These are phyloP conservation scores for Hippoglossus hippoglossus DNA, from an alignment of 2,797 vertebrate species.

Conservation along the genomic window DNA sequence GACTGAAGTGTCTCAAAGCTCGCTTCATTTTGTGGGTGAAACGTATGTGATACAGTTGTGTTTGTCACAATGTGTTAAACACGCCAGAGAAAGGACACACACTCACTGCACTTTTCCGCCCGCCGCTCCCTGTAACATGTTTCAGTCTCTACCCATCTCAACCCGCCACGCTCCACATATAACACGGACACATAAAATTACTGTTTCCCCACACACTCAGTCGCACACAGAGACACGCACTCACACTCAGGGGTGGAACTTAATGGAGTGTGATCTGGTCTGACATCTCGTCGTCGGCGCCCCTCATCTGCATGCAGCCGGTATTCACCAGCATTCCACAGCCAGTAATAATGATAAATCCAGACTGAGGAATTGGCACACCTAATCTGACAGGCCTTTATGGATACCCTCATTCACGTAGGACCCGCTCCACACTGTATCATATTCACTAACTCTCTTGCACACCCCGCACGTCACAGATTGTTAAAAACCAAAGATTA, in stretches of 20 bases:
- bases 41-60: too few species aligned
- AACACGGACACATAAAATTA: slow-evolving; percentile 38
- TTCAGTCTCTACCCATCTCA: slow-evolving; percentile 13
- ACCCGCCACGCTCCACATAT: slow-evolving; percentile 7
- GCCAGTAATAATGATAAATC: slow-evolving; percentile 76
- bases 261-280: slow-evolving; percentile 80
- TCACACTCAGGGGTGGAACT: slow-evolving; percentile 45
- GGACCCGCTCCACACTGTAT: slow-evolving; percentile 58
- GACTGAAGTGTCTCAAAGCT: slow-evolving; percentile 2
- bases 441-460: slow-evolving; percentile 59
- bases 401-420: slow-evolving; percentile 75
- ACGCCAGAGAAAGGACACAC: too few species aligned
- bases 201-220: slow-evolving; percentile 25
- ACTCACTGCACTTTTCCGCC: not conserved
- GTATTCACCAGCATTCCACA: slow-evolving; percentile 55
- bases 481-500: slow-evolving; percentile 70
- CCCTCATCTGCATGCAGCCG: slow-evolving; percentile 77
- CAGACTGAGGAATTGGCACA: slow-evolving; percentile 75
- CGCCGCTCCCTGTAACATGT: slow-evolving; percentile 14
- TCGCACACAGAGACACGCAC: slow-evolving; percentile 20
- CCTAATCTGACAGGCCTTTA: slow-evolving; percentile 81
- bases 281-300: slow-evolving; percentile 58
- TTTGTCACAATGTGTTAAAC: too few species aligned
- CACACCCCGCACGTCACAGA: slow-evolving; percentile 40
- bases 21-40: slow-evolving; percentile 7